Base-by-base conservation (phyloP, 2,888 invertebrate species). In the Lithophane socia region DNA sequence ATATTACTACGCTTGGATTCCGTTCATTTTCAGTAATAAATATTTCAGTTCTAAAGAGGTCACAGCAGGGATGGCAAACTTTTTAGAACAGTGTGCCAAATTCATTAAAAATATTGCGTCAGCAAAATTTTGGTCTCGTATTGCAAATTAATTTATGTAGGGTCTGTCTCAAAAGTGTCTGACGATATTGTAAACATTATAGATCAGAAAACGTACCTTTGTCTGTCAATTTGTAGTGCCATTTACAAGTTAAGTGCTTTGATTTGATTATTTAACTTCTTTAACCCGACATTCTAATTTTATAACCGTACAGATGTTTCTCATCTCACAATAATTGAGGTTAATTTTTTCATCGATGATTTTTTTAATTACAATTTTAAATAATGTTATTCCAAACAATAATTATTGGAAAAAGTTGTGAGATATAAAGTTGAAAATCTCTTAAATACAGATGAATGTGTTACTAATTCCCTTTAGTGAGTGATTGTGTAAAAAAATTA, bases 81-180 rank as follows among this genome's bases (percentile, higher is more conserved):
- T 79, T 81, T 61, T 54, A n/a, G 65, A 58, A 10, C 58, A 60
- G 37, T 37, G 58, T 54, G 75, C 75, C 52, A 79, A 79, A 66
- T 75, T 81, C 75, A 81, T 75, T 81, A 74, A 74, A 74, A 81
- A 65, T 74, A 73, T 52, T 54, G 58, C 12, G 74, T 65, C 52
- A 60, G 52, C 74, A 44, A 60, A 65, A 80, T 52, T 21, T 58
- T 73, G 42, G 29, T 16, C 18, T 13, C n/a, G 4, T 21, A n/a
- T 29, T 37, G 21, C 7, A 44, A 44, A 69, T 70, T 60, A 9
- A 18, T 42, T 66, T 49, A 47, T 24, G 24, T 12, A 18, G 0
- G 24, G 10, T 66, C 12, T 24, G 12, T 66, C 21, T 8, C 8
- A 13, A 67, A 49, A 67, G 21, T 29, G 21, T 29, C 49, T 3